A percentile compares a stretch with the other conserved stretches of the same genome.
These are phyloP conservation scores for Aphidius colemani DNA, from an alignment of 2,888 invertebrate genomes.

Conservation along the genomic window DNA sequence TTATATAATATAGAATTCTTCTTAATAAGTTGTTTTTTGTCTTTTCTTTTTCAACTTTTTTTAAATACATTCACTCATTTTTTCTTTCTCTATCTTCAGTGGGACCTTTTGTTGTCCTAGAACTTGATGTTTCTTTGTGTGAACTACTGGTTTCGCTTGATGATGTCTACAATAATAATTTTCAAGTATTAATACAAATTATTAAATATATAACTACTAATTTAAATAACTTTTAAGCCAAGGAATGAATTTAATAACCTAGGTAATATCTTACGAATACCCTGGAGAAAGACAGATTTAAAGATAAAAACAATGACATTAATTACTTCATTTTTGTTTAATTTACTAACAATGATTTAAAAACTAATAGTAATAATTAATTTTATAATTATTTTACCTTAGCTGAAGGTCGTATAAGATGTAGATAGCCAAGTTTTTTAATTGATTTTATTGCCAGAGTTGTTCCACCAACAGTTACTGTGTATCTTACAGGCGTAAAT, in stretches of 20 bases:
- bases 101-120: slow-evolving; percentile 35
- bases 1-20: slow-evolving; percentile 26
- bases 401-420: slow-evolving; percentile 48
- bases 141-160: slow-evolving; percentile 35
- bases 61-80: slow-evolving; percentile 5
- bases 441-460: slow-evolving; percentile 83
- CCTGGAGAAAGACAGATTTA: slow-evolving; percentile 44
- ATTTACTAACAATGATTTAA: too few species aligned
- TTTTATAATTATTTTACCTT: slow-evolving; percentile 28
- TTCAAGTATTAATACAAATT: neutral
- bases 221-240: slow-evolving; percentile 3
- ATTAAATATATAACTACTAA: neutral
- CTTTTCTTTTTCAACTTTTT: neutral
- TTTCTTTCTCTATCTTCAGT: slow-evolving; percentile 23
- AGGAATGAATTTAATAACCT: slow-evolving; percentile 34
- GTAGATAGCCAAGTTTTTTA: slow-evolving; percentile 76
- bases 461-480: slow-evolving; percentile 90
- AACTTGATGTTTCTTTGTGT: slow-evolving; percentile 31
- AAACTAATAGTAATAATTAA: too few species aligned
- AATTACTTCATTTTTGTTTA: slow-evolving; percentile 1
- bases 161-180: slow-evolving; percentile 30
- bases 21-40: slow-evolving; percentile 5
- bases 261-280: slow-evolving; percentile 39
- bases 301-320: slow-evolving; percentile 32
- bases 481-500: slow-evolving; percentile 86